These are phyloP conservation scores for Delichon dasypus DNA, from an alignment of 2,797 vertebrate genomes.

Conservation along the genomic window DNA sequence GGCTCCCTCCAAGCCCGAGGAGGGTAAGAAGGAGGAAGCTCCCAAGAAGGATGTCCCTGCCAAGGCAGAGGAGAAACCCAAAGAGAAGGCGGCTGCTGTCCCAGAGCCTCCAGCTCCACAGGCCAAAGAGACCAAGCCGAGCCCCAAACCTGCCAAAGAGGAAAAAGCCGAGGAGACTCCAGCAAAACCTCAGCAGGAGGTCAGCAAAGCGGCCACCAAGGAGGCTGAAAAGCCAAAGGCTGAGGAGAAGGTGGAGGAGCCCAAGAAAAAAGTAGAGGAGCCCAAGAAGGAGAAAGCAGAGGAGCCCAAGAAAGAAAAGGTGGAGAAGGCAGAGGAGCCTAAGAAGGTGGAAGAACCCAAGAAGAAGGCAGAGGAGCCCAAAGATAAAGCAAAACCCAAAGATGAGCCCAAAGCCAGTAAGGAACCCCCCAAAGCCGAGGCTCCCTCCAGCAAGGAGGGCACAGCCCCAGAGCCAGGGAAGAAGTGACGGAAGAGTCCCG, in stretches of 20 bases:
- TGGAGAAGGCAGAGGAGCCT: not conserved
- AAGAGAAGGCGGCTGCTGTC: slow-evolving; percentile 51
- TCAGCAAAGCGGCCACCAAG: slow-evolving; percentile 32
- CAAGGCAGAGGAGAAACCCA: slow-evolving; percentile 52
- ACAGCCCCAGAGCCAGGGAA: not conserved
- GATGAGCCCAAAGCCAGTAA: slow-evolving; percentile 50
- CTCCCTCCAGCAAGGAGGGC: slow-evolving; percentile 37
- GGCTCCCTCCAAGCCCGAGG: slow-evolving; percentile 43
- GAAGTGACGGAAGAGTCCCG: not conserved
- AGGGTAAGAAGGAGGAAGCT: slow-evolving; percentile 57
- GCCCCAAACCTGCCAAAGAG: slow-evolving; percentile 13
- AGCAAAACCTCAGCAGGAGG: slow-evolving; percentile 63
- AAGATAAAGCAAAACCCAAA: slow-evolving; percentile 61
- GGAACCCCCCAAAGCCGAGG: not conserved
- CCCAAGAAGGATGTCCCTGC: slow-evolving; percentile 39
- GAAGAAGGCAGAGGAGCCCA: not conserved
- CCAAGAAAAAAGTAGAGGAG: slow-evolving; percentile 48
- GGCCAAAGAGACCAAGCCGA: slow-evolving; percentile 57
- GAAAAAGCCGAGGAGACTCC: slow-evolving; percentile 36
- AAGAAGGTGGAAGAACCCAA: slow-evolving; percentile 28
- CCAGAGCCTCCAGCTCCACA: slow-evolving; percentile 34
- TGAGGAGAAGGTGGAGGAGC: not conserved
- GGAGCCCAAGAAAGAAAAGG: slow-evolving; percentile 62
- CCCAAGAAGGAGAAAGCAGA: slow-evolving; percentile 21
- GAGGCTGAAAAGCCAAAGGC: slow-evolving; percentile 63